Evolutionary conservation across 2,113 vertebrate species (phyloP).

Genomic region (Dipodomys merriami): DNA sequence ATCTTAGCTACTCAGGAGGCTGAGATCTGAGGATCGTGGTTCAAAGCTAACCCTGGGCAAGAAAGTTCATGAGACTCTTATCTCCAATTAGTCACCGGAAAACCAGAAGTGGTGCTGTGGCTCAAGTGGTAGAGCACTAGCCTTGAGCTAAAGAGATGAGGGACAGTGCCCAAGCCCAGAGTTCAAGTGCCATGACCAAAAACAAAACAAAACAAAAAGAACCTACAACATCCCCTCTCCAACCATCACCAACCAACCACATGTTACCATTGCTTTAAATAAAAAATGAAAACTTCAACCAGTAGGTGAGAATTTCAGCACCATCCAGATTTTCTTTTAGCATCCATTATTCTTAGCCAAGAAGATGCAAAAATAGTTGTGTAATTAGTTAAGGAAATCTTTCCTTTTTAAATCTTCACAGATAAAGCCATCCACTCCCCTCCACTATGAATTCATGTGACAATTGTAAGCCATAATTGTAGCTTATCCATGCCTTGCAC

Average conservation of each 20-base stretch:
- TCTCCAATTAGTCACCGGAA: too few species aligned
- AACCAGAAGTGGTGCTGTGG: too few species aligned
- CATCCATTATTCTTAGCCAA: not conserved
- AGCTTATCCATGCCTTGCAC: not conserved
- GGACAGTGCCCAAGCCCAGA: too few species aligned
- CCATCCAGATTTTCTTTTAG: not conserved
- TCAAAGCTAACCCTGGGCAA: too few species aligned
- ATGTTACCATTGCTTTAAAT: not conserved
- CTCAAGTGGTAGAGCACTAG: too few species aligned
- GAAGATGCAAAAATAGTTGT: not conserved
- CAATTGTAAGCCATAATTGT: not conserved
- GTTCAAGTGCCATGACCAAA: too few species aligned
- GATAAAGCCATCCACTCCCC: not conserved
- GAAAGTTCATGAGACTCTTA: too few species aligned
- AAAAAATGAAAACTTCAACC: not conserved
- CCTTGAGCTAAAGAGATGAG: too few species aligned
- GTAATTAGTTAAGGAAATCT: slow-evolving; percentile 2
- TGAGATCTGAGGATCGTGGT: too few species aligned
- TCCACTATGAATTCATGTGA: not conserved
- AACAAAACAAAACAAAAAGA: not conserved
- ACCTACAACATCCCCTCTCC: not conserved
- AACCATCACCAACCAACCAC: not conserved
- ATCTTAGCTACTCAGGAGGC: too few species aligned
- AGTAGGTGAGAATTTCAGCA: not conserved
- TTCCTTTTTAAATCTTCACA: not conserved